phyloP scores from a whole-genome alignment of 2,888 invertebrate genomes.

The Perizoma affinitatum region DNA sequence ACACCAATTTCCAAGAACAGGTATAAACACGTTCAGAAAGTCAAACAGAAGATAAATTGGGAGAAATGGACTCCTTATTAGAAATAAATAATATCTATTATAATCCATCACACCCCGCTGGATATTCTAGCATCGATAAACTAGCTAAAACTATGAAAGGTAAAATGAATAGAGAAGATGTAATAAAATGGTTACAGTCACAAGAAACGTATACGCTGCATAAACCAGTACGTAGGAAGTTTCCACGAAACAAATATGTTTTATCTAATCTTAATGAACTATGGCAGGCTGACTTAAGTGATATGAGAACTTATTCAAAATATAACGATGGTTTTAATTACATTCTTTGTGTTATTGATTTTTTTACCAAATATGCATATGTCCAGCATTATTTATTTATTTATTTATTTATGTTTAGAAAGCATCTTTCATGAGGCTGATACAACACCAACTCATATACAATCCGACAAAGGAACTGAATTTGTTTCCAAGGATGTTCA shows the following conservation, averaged over 20 bases:
- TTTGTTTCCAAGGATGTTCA: too few relatives aligned
- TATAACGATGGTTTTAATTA: too few relatives aligned
- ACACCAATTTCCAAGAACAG: conserved; percentile 10
- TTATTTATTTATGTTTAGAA: too few relatives aligned
- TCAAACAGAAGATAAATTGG: conserved; percentile 39
- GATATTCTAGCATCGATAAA: conserved; percentile 35
- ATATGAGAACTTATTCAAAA: too few relatives aligned
- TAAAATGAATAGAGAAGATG: conserved; percentile 35
- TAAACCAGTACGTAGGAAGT: conserved; percentile 35
- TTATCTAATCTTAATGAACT: conserved; percentile 40
- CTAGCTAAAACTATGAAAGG: conserved; percentile 37
- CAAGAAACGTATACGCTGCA: conserved; percentile 32
- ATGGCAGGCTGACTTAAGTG: too few relatives aligned
- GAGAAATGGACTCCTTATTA: conserved; percentile 46
- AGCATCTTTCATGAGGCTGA: too few relatives aligned
- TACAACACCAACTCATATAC: too few relatives aligned
- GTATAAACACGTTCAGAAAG: conserved; percentile 22
- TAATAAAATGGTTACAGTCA: conserved; percentile 38
- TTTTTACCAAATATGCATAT: too few relatives aligned
- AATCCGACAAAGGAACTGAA: too few relatives aligned
- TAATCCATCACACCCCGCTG: conserved; percentile 39
- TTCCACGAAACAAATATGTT: conserved; percentile 38
- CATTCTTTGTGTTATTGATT: too few relatives aligned
- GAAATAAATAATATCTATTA: conserved; percentile 42
- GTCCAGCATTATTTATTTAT: too few relatives aligned